Percentiles rank a stretch among this genome's conserved stretches.
phyloP scores from a whole-genome alignment of 2,113 vertebrate genomes.

The Hypomesus transpacificus region DNA sequence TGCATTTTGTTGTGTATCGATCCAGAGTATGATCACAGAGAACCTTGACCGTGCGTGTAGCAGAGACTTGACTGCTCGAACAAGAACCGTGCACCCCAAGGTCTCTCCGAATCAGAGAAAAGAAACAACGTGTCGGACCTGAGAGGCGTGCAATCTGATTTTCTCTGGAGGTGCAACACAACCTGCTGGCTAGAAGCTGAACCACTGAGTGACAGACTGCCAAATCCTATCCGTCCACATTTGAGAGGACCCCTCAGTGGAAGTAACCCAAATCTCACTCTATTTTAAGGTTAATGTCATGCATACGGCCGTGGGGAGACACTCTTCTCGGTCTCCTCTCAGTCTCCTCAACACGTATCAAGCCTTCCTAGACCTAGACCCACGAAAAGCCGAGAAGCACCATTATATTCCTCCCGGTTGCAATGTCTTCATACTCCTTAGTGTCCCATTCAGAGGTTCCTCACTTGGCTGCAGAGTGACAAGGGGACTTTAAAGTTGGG shows the following conservation, averaged over 20 bases:
- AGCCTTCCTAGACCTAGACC: constrained; percentile 34
- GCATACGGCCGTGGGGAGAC: constrained; percentile 46
- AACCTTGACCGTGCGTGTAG: not conserved
- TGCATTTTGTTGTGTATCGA: constrained; percentile 18
- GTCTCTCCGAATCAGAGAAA: not conserved
- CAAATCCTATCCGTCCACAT: constrained; percentile 45
- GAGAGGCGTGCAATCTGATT: constrained; percentile 7
- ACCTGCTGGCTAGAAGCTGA: constrained; percentile 34
- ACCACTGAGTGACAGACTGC: constrained; percentile 53
- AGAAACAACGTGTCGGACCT: not conserved
- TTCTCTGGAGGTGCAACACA: constrained; percentile 38
- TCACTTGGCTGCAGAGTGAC: constrained; percentile 42
- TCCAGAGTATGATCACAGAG: constrained; percentile 12
- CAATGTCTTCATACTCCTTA: constrained; percentile 29
- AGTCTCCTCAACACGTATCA: constrained; percentile 30
- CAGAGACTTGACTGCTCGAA: constrained; percentile 1
- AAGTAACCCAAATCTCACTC: constrained; percentile 66
- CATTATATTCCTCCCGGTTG: constrained; percentile 19
- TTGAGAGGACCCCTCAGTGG: constrained; percentile 53
- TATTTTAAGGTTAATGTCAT: constrained; percentile 58
- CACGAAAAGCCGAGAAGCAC: constrained; percentile 45
- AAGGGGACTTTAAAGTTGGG: constrained; percentile 56
- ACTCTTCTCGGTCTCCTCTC: constrained; percentile 37
- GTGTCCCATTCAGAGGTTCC: constrained; percentile 46
- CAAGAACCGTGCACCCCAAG: not conserved